phyloP scores from a whole-genome alignment of 2,113 vertebrate genomes.

The Natator depressus region DNA sequence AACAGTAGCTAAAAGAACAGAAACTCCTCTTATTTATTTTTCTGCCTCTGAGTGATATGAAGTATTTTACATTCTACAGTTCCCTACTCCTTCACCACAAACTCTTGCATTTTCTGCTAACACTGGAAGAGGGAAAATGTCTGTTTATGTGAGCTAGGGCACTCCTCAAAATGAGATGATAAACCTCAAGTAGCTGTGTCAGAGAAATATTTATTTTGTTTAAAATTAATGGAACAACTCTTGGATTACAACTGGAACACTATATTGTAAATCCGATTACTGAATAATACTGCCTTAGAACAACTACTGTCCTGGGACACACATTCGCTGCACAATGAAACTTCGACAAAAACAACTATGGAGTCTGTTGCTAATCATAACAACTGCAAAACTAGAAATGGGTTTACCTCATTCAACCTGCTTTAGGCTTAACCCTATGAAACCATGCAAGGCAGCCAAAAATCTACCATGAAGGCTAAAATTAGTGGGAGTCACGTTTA shows the following conservation, averaged over 20 bases:
- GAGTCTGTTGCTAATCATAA: slow-evolving; percentile 43
- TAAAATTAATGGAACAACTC: slow-evolving; percentile 70
- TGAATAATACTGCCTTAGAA: slow-evolving; percentile 52
- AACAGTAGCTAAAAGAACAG: not conserved
- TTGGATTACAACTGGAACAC: slow-evolving; percentile 61
- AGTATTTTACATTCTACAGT: slow-evolving; percentile 61
- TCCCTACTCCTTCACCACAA: not conserved
- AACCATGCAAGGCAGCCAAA: slow-evolving; percentile 27
- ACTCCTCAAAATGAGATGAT: slow-evolving; percentile 67
- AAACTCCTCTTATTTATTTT: slow-evolving; percentile 37
- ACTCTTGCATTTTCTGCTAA: slow-evolving; percentile 42
- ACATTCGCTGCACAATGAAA: slow-evolving; percentile 33
- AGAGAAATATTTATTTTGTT: slow-evolving; percentile 69
- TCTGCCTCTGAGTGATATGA: slow-evolving; percentile 48
- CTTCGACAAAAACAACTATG: slow-evolving; percentile 34
- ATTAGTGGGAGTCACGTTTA: not conserved
- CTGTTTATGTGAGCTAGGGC: slow-evolving; percentile 36
- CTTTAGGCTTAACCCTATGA: not conserved
- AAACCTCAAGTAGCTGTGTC: slow-evolving; percentile 60
- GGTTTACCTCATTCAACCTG: slow-evolving; percentile 5
- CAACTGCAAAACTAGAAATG: not conserved
- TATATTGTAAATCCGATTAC: slow-evolving; percentile 69
- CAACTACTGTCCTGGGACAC: slow-evolving; percentile 52
- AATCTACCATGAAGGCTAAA: slow-evolving; percentile 29
- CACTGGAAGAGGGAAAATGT: slow-evolving; percentile 37